Evolutionary conservation across 2,888 invertebrate species (phyloP).

Genomic region (Cecidostiba fungosa): DNA sequence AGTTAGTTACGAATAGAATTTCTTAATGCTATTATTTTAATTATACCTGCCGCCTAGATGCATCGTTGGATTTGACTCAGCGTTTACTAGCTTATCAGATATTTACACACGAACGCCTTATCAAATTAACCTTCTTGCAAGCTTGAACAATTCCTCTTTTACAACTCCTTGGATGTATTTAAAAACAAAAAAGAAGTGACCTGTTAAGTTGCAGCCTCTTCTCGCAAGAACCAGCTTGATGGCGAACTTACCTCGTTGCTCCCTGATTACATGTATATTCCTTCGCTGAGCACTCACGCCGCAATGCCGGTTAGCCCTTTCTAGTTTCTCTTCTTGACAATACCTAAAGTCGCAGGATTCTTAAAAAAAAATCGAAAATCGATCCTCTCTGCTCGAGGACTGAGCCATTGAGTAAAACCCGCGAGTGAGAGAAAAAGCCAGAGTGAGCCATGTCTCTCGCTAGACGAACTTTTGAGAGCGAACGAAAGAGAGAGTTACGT

Average conservation of each 20-base stretch:
- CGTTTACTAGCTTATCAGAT: slow-evolving; percentile 63
- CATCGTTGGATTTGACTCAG: slow-evolving; percentile 76
- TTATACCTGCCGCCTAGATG: slow-evolving; percentile 78
- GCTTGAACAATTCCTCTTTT: slow-evolving; percentile 63
- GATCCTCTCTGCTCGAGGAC: slow-evolving; percentile 45
- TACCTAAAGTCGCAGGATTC: slow-evolving; percentile 42
- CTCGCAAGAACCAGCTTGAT: slow-evolving; percentile 51
- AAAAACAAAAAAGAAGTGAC: slow-evolving; percentile 54
- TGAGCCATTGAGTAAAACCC: slow-evolving; percentile 15
- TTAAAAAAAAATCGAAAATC: slow-evolving; percentile 46
- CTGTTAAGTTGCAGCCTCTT: slow-evolving; percentile 60
- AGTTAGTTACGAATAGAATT: slow-evolving; percentile 78
- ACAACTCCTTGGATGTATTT: slow-evolving; percentile 58
- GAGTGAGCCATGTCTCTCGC: slow-evolving; percentile 31
- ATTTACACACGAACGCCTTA: slow-evolving; percentile 51
- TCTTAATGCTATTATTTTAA: slow-evolving; percentile 77
- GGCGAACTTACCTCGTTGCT: slow-evolving; percentile 59
- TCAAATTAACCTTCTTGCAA: slow-evolving; percentile 62
- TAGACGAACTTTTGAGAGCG: slow-evolving; percentile 32
- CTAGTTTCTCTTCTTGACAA: slow-evolving; percentile 69
- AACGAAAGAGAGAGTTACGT: neutral
- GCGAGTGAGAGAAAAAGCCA: slow-evolving; percentile 46
- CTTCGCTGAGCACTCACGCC: slow-evolving; percentile 65
- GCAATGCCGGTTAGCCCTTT: slow-evolving; percentile 69
- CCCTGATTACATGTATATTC: slow-evolving; percentile 43